Evolutionary conservation across 2,797 vertebrate genomes (phyloP).

Genomic region (Otus scops): DNA sequence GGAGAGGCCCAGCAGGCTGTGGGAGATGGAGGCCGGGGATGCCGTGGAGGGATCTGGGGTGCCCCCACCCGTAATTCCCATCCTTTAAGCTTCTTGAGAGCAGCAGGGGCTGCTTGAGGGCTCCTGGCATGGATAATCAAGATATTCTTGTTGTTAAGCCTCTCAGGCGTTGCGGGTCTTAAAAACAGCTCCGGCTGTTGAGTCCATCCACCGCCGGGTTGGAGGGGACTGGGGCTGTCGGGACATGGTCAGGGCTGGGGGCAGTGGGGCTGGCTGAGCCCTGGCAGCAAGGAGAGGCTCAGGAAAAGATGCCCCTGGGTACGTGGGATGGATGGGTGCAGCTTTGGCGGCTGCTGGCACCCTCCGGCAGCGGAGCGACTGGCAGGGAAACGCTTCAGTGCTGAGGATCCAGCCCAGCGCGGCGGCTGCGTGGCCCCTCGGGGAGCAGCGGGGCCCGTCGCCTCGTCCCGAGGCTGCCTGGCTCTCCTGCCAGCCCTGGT

Average conservation of each 20-base stretch:
- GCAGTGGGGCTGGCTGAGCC: background rate
- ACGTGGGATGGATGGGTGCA: background rate
- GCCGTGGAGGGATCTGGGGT: background rate
- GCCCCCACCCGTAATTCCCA: background rate
- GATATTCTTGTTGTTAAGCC: slow-evolving; percentile 43
- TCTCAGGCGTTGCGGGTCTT: slow-evolving; percentile 20
- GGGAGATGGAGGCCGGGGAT: accelerated
- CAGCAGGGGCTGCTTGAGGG: background rate
- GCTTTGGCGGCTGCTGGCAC: background rate
- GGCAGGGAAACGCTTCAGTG: accelerated
- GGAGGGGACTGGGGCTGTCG: background rate
- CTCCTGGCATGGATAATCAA: background rate
- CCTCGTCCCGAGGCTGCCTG: background rate
- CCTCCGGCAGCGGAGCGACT: background rate
- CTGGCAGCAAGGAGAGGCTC: background rate
- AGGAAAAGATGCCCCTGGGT: background rate
- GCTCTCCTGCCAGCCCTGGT: background rate
- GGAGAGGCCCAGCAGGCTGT: accelerated
- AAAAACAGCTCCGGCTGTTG: background rate
- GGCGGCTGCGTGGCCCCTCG: accelerated
- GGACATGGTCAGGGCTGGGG: background rate
- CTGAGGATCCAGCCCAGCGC: background rate
- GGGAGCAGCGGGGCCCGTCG: background rate
- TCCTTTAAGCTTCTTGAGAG: slow-evolving; percentile 13
- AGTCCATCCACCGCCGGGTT: accelerated